Evolutionary conservation across 2,888 invertebrate species (phyloP).

Genomic region (Pachymerium ferrugineum): DNA sequence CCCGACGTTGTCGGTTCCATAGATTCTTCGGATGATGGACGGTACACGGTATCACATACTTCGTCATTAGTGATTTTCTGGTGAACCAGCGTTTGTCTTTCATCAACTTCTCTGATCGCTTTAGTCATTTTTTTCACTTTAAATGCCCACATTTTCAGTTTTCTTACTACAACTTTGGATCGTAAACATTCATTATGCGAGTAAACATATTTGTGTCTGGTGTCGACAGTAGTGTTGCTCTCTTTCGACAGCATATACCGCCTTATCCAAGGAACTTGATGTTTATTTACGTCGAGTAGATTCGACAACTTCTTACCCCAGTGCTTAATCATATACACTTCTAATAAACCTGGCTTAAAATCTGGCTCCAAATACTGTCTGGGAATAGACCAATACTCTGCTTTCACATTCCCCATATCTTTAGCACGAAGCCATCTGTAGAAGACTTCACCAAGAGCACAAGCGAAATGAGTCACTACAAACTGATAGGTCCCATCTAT

Average conservation of each 20-base stretch:
- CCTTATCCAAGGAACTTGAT: not conserved
- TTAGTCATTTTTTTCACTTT: not conserved
- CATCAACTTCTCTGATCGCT: not conserved
- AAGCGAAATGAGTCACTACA: not conserved
- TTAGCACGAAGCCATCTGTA: not conserved
- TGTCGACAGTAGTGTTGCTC: not conserved
- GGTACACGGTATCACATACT: too few relatives aligned
- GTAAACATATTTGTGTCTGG: not conserved
- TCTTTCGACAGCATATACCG: not conserved
- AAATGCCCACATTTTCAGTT: not conserved
- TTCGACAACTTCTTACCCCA: not conserved
- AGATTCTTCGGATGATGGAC: too few relatives aligned
- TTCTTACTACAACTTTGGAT: not conserved
- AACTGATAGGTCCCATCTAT: not conserved
- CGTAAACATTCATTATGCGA: not conserved
- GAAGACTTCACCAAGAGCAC: not conserved
- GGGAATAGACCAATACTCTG: not conserved
- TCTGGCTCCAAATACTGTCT: not conserved
- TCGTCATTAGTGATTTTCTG: too few relatives aligned
- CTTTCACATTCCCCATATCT: not conserved
- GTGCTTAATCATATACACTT: not conserved
- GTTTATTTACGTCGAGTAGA: not conserved
- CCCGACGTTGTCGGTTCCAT: too few relatives aligned
- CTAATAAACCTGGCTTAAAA: not conserved
- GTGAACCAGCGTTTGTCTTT: not conserved